phyloP scores from a whole-genome alignment of 2,797 vertebrate genomes.

The Loriculus beryllinus region DNA sequence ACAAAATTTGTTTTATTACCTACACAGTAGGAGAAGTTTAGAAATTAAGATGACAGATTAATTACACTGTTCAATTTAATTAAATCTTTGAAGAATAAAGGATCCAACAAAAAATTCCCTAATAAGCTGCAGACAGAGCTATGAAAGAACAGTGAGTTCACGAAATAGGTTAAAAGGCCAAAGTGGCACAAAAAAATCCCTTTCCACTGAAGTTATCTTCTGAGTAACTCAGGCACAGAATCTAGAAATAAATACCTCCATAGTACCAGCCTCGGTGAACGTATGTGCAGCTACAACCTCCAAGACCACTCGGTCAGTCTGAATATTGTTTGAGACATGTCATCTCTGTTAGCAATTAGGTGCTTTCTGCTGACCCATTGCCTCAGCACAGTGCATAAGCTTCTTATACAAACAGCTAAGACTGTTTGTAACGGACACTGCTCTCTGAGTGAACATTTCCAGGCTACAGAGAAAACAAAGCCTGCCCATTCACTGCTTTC shows the following conservation, averaged over 20 bases:
- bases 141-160: neutral
- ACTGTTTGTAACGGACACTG: neutral
- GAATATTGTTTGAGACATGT: neutral
- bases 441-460: neutral
- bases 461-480: slow-evolving; percentile 29
- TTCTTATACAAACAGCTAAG: neutral
- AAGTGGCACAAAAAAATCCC: neutral
- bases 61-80: slow-evolving; percentile 6
- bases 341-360: neutral
- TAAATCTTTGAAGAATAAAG: slow-evolving; percentile 36
- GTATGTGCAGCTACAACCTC: neutral
- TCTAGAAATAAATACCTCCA: neutral
- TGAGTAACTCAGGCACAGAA: neutral
- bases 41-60: neutral
- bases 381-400: neutral
- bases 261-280: neutral
- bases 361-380: neutral
- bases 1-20: neutral
- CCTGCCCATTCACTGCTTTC: neutral
- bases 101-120: neutral
- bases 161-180: neutral
- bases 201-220: neutral
- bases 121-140: neutral
- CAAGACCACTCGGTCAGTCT: neutral
- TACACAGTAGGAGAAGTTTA: neutral